phyloP scores from a whole-genome alignment of 2,113 vertebrate species.

The Xenus cinereus region DNA sequence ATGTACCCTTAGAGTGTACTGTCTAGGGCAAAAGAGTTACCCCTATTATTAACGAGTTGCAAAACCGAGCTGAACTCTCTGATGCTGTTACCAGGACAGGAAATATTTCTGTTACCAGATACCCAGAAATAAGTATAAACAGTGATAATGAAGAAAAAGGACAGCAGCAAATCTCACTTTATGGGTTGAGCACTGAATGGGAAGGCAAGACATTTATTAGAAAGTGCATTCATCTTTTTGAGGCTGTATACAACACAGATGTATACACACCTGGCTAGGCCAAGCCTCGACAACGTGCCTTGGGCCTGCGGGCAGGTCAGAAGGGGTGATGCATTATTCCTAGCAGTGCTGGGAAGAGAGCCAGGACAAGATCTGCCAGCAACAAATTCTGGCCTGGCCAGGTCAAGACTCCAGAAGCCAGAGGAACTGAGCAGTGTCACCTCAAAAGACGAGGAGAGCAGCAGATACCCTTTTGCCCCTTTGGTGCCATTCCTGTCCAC shows the following conservation, averaged over 20 bases:
- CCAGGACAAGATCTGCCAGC: not conserved
- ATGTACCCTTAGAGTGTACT: not conserved
- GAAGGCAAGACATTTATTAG: not conserved
- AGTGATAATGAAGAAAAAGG: not conserved
- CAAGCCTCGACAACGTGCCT: fast-evolving
- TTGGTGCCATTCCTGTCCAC: not conserved
- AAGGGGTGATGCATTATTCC: not conserved
- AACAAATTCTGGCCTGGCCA: not conserved
- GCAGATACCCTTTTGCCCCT: not conserved
- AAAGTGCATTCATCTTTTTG: not conserved
- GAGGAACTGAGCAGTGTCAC: not conserved
- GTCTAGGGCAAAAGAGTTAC: not conserved
- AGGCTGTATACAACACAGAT: not conserved
- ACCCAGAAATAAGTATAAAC: not conserved
- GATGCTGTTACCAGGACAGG: not conserved
- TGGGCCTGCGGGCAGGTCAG: not conserved
- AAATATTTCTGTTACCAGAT: not conserved
- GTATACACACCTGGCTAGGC: not conserved
- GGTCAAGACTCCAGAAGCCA: not conserved
- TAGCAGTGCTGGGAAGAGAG: not conserved
- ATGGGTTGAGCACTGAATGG: not conserved
- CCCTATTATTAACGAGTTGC: not conserved
- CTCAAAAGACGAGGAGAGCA: not conserved
- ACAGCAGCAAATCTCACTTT: not conserved
- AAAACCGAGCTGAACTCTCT: not conserved